A percentile compares a stretch with the other conserved stretches of the same genome.
phyloP scores from a whole-genome alignment of 2,113 vertebrate species.

The Pseudorasbora parva region DNA sequence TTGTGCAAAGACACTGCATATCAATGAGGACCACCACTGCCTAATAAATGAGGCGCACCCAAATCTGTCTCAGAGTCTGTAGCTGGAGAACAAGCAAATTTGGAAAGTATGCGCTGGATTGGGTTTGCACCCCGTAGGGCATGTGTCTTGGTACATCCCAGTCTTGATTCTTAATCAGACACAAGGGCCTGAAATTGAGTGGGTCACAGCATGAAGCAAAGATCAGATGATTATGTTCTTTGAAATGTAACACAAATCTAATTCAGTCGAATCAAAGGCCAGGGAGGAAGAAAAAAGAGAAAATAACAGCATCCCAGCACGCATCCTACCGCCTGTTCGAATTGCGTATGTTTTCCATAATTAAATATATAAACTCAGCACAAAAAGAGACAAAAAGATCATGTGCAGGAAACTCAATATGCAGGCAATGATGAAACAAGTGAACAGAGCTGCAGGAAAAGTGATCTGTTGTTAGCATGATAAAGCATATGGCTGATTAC shows the following conservation, averaged over 20 bases:
- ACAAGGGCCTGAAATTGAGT: conserved; percentile 34
- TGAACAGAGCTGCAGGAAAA: conserved; percentile 21
- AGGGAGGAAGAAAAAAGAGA: not conserved
- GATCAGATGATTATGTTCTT: conserved; percentile 46
- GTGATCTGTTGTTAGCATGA: conserved; percentile 13
- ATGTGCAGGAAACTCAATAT: not conserved
- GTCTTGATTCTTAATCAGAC: conserved; percentile 45
- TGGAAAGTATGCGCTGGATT: not conserved
- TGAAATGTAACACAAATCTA: conserved; percentile 38
- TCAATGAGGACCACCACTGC: conserved; percentile 44
- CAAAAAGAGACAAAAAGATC: not conserved
- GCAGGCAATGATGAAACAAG: conserved; percentile 24
- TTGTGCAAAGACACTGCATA: conserved; percentile 50
- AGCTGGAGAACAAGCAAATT: not conserved
- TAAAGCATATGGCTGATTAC: conserved; percentile 20
- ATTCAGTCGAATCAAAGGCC: conserved; percentile 20
- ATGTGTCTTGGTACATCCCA: conserved; percentile 17
- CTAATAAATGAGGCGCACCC: conserved; percentile 34
- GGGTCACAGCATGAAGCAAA: conserved; percentile 27
- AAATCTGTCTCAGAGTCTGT: conserved; percentile 29
- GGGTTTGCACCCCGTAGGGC: conserved; percentile 8
- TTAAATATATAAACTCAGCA: conserved; percentile 25
- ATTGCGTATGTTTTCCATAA: not conserved
- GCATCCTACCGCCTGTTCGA: not conserved
- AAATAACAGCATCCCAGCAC: conserved; percentile 11